A percentile compares a stretch with the other conserved stretches of the same genome.
Conservation (phyloP, 2,888 invertebrate species). For the Zaprionus bogoriensis region DNA sequence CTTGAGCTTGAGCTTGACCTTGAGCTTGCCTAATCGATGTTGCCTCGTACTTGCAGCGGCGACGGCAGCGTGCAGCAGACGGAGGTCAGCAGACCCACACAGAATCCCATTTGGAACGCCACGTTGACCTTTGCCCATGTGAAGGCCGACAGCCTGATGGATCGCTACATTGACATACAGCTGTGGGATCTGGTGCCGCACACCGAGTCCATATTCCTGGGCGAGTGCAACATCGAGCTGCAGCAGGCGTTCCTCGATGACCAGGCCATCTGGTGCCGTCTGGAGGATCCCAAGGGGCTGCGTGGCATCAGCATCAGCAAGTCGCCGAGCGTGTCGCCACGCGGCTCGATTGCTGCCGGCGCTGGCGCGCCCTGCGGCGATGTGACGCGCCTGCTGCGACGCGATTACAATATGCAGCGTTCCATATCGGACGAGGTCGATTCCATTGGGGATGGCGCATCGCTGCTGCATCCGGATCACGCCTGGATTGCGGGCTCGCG, state of each 20-base stretch:
- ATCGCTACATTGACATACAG: constrained; percentile 92
- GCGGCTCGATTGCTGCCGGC: constrained; percentile 87
- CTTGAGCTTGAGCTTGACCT: not conserved
- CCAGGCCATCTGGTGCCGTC: constrained; percentile 94
- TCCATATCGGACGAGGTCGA: constrained; percentile 90
- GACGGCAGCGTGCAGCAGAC: constrained; percentile 91
- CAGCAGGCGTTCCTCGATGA: constrained; percentile 93
- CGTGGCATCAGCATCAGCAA: constrained; percentile 85
- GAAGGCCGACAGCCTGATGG: constrained; percentile 90
- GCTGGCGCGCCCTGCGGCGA: constrained; percentile 85
- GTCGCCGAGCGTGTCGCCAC: constrained; percentile 90
- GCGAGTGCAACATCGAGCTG: constrained; percentile 88
- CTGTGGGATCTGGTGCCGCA: constrained; percentile 94
- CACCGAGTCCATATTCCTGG: constrained; percentile 91
- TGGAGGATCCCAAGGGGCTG: constrained; percentile 90
- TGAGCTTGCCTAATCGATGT: not conserved
- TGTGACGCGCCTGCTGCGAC: constrained; percentile 86
- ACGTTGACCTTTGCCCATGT: constrained; percentile 92
- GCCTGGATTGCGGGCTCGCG: constrained; percentile 91
- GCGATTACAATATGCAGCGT: constrained; percentile 90
- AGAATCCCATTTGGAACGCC: constrained; percentile 96
- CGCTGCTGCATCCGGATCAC: constrained; percentile 92
- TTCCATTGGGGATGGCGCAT: constrained; percentile 89
- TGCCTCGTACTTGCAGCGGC: constrained; percentile 84
- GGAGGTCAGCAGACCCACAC: constrained; percentile 92